Evolutionary conservation across 2,797 vertebrate genomes (phyloP), one percentile per base, ranked within the genome.

Genomic region (Sylvilagus floridanus): DNA sequence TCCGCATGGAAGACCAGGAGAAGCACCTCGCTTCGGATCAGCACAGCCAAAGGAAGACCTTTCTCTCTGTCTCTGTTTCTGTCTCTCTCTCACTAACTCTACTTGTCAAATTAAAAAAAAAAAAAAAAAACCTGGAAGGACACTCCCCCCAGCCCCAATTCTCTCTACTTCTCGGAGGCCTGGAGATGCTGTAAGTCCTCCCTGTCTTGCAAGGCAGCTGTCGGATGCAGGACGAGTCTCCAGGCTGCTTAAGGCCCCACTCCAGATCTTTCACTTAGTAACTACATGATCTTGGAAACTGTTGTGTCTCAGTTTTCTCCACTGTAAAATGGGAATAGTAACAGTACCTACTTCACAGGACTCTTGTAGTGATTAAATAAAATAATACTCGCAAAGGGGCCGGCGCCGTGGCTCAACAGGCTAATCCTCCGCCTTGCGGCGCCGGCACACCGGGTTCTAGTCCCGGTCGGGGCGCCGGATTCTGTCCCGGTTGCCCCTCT

Each of bases 261-360:
- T 24, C 52, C 28, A 75, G 26, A 21, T 57, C 71, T 69, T 88
- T 42, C 72, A 71, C 5, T 86, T 75, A n/a, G 32, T 84, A 72
- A 57, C 35, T 75, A 11, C 22, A 24, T 81, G 60, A 75, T 30
- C 30, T 5, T 84, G 30, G 57, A 66, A 77, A 86, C 42, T 65
- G 82, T 50, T 32, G 72, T 37, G 35, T n/a, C 77, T 92, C 42
- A 2, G 47, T 87, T 92, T 93, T 79, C 86, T 90, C 65, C 62
- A 57, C 65, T 78, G 21, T 76, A 86, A 89, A 93, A 91, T 73
- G 47, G 65, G 24, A 17, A 63, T 83, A 84, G 54, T 66, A 84
- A 69, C 0, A 82, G 32, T 65, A 84, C 71, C 75, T 90, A 60
- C 62, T 62, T 90, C 84, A 82, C 3, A 90, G 78, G n/a, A 75